Evolutionary conservation across 2,113 vertebrate genomes (phyloP).

Genomic region (Melanotaenia duboulayi): DNA sequence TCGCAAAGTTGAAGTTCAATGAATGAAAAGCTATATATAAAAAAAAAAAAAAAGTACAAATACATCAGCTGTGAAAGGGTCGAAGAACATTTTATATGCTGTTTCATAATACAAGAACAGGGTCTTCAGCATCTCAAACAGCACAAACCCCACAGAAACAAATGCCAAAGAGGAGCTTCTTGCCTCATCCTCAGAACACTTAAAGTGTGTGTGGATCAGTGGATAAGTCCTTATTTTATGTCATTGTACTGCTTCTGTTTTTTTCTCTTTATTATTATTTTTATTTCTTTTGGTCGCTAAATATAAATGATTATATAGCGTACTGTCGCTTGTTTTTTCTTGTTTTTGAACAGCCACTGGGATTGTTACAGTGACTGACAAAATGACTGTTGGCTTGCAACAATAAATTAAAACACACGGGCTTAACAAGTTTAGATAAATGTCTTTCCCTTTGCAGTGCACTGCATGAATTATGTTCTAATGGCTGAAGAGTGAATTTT

Average conservation of each 20-base stretch:
- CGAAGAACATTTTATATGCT: too few species aligned
- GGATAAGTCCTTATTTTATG: background rate
- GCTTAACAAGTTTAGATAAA: background rate
- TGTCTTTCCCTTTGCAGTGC: background rate
- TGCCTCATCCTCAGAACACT: background rate
- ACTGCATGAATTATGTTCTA: background rate
- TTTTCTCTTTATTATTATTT: too few species aligned
- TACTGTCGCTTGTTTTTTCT: background rate
- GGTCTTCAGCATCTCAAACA: too few species aligned
- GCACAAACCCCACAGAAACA: too few species aligned
- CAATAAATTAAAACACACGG: background rate
- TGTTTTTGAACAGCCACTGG: background rate
- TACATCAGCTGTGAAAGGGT: too few species aligned
- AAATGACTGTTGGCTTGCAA: background rate
- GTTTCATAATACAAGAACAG: too few species aligned
- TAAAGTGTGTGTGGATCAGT: background rate
- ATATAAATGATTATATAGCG: background rate
- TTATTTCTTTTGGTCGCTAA: background rate
- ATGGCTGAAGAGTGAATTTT: slow-evolving; percentile 1
- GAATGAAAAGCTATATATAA: too few species aligned
- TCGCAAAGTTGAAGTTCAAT: too few species aligned
- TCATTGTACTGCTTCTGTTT: background rate
- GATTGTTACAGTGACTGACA: background rate
- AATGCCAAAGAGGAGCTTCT: too few species aligned
- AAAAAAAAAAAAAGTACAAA: too few species aligned